phyloP scores from a whole-genome alignment of 2,888 invertebrate genomes.

The Hedya salicella region DNA sequence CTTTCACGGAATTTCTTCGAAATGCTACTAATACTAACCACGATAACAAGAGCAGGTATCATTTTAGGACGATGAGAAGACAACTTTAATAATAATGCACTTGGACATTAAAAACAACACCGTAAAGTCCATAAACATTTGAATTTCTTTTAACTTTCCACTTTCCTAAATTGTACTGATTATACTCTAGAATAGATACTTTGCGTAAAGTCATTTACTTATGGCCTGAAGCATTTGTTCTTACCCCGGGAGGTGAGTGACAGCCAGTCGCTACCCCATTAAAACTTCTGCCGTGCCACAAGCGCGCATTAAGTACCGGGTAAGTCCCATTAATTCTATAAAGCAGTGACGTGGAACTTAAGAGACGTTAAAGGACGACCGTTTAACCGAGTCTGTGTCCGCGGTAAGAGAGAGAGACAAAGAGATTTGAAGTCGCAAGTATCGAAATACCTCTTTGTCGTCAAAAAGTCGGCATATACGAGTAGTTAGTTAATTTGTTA shows the following conservation, averaged over 20 bases:
- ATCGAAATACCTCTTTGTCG: no score
- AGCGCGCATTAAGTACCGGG: conserved; percentile 12
- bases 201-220: conserved; percentile 10
- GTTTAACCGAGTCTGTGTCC: not conserved
- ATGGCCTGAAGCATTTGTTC: conserved; percentile 6
- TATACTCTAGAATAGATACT: not conserved
- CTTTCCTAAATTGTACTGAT: not conserved
- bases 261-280: conserved; percentile 32
- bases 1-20: no score
- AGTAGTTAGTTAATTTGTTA: no score
- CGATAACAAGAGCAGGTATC: no score
- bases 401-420: no score
- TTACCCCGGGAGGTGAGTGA: conserved; percentile 19
- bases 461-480: no score
- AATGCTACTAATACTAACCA: no score
- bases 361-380: not conserved
- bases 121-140: no score
- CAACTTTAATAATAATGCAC: no score
- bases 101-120: no score
- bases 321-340: not conserved
- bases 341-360: not conserved
- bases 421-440: no score
- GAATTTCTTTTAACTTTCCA: not conserved
- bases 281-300: conserved; percentile 21
- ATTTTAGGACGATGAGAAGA: no score